Evolutionary conservation across 2,113 vertebrate genomes (phyloP), one percentile per base, ranked within the genome.

Genomic region (Datnioides undecimradiatus): DNA sequence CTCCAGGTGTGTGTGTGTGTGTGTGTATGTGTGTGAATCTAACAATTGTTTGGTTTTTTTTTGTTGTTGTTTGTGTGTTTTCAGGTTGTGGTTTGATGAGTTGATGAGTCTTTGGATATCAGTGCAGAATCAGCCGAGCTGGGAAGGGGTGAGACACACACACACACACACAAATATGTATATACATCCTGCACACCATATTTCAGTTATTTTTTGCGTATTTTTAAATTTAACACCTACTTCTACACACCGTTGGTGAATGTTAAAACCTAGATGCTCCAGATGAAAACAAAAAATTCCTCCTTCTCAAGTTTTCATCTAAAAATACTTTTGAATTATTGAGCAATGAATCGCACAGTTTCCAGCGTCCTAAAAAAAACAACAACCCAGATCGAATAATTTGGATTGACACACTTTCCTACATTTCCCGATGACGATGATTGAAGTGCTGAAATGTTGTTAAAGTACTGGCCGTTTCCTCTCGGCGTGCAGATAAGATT

Each of bases 11-110:
- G 58, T 76, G 46, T 79, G 46, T 82, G 55, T 79, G 69, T 57
- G 55, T 40, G 31, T 63, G 11, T n/a, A n/a, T 38, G 57, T 34
- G 48, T 57, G 55, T 74, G 46, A 63, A 51, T 73, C 23, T 75
- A 34, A 85, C 58, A 6, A n/a, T n/a, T n/a, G n/a, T n/a, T 40
- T 78, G n/a, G n/a, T n/a, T 82, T 36, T 77, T 17, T 48, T 14
- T 60, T 5, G 46, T n/a, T n/a, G n/a, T n/a, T 13, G 51, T 70
- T 58, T 78, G 62, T 87, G 68, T 82, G 25, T 80, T 90, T 85
- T 76, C 93, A 98, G 97, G 90, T 96, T 98, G 91, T 98, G 97
- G 97, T 97, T 98, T 95, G 95, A 96, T 92, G 97, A 99, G 89
- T 92, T 98, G 83, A 96, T 98, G 92, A 95, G 90, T 91, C 95